Conservation (phyloP, 2,888 invertebrate genomes). For the Norana najaformis region DNA sequence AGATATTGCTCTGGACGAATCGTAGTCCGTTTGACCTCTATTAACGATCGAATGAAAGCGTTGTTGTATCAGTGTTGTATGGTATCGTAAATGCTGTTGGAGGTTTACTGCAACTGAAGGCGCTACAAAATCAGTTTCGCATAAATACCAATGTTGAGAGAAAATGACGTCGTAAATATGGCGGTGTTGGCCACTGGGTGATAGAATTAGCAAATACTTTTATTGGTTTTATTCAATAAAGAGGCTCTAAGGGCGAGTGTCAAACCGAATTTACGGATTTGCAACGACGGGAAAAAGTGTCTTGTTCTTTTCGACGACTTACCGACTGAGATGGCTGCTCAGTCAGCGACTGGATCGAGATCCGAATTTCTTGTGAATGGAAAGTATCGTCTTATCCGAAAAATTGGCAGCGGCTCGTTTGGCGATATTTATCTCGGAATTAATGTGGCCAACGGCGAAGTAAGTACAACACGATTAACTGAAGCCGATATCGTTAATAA, state of each 20-base stretch:
- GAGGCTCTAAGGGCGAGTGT: not conserved
- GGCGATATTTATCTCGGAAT: constrained; percentile 62
- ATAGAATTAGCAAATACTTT: not conserved
- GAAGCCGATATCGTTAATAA: not conserved
- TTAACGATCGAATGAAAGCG: no score
- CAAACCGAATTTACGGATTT: constrained; percentile 1
- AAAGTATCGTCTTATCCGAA: constrained; percentile 61
- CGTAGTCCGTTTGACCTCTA: no score
- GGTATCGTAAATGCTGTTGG: not conserved
- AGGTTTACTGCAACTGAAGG: not conserved
- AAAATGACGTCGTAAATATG: not conserved
- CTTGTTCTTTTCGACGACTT: not conserved
- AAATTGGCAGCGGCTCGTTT: constrained; percentile 62
- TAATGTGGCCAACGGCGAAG: constrained; percentile 60
- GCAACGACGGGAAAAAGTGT: not conserved
- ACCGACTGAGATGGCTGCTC: not conserved
- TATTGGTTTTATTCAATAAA: not conserved
- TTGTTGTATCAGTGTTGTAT: no score
- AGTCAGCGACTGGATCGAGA: constrained; percentile 42
- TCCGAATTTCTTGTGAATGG: constrained; percentile 60
- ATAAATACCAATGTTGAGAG: not conserved
- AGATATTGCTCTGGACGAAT: no score
- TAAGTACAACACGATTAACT: constrained; percentile 43
- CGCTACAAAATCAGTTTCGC: not conserved
- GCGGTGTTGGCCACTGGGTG: not conserved